Percentiles rank a stretch among this genome's conserved stretches.
Evolutionary conservation across 2,113 vertebrate genomes (phyloP).

Genomic region (Phocoena sinus): DNA sequence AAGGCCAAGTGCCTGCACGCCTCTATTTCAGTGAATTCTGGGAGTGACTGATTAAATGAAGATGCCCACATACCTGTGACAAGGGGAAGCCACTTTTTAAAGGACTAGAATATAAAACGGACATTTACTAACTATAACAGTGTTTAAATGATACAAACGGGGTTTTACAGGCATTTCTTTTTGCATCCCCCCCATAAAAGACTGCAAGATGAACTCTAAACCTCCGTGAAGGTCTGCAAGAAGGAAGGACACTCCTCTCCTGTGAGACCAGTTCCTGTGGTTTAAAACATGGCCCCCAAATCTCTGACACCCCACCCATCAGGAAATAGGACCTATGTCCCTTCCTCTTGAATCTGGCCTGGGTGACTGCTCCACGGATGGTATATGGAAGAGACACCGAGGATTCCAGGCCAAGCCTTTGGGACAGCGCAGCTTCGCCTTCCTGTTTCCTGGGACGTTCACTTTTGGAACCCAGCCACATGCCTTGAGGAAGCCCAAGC

Average conservation of each 20-base stretch:
- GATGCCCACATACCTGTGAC: background rate
- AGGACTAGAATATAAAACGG: background rate
- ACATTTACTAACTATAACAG: background rate
- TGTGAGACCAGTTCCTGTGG: background rate
- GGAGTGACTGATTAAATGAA: background rate
- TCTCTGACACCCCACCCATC: background rate
- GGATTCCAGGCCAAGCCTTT: background rate
- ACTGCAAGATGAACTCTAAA: background rate
- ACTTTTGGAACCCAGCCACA: background rate
- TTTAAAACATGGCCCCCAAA: background rate
- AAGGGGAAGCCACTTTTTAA: background rate
- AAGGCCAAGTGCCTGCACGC: background rate
- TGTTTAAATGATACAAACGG: background rate
- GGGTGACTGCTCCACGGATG: background rate
- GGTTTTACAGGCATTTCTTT: background rate
- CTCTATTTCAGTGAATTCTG: background rate
- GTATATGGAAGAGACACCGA: background rate
- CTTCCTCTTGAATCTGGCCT: background rate
- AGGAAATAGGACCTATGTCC: background rate
- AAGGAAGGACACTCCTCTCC: background rate
- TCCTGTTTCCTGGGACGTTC: background rate
- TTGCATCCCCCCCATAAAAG: background rate
- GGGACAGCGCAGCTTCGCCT: background rate
- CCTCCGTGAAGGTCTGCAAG: background rate
- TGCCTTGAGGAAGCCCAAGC: background rate